A percentile compares a stretch with the other conserved stretches of the same genome.
Conservation (phyloP, 2,888 invertebrate species). For the Acrobasis repandana region DNA sequence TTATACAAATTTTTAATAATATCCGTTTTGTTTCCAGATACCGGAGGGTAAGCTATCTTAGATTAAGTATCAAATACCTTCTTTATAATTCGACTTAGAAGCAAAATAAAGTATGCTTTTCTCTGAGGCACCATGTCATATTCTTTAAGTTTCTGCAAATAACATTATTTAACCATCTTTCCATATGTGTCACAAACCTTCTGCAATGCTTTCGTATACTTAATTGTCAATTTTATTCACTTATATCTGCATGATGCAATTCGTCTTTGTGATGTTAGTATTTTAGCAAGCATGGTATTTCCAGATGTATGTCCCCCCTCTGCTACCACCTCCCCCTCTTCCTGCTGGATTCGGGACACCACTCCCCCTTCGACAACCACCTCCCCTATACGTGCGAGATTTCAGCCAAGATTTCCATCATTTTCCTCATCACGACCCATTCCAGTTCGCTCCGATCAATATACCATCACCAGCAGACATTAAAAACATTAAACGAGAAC, state of each 20-base stretch:
- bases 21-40: constrained; percentile 47
- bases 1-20: neutral
- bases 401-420: constrained; percentile 24
- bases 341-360: constrained; percentile 18
- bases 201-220: constrained; percentile 15
- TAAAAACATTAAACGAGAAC: constrained; percentile 33
- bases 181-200: neutral
- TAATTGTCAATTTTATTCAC: neutral
- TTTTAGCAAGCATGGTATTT: constrained; percentile 26
- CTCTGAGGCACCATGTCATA: neutral
- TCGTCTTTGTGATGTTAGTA: constrained; percentile 51
- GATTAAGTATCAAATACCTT: neutral
- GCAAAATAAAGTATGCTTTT: neutral
- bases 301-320: constrained; percentile 28
- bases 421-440: constrained; percentile 24
- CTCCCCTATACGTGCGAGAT: constrained; percentile 23
- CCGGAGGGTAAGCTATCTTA: constrained; percentile 40
- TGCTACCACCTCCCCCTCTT: constrained; percentile 14
- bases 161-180: neutral
- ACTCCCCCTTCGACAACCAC: constrained; percentile 25
- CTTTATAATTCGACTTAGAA: no score
- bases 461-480: constrained; percentile 44
- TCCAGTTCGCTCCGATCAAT: constrained; percentile 20
- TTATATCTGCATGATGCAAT: constrained; percentile 29
- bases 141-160: no score